These are phyloP conservation scores for Triplophysa tibetana DNA, from an alignment of 2,113 vertebrate species.

Conservation along the genomic window DNA sequence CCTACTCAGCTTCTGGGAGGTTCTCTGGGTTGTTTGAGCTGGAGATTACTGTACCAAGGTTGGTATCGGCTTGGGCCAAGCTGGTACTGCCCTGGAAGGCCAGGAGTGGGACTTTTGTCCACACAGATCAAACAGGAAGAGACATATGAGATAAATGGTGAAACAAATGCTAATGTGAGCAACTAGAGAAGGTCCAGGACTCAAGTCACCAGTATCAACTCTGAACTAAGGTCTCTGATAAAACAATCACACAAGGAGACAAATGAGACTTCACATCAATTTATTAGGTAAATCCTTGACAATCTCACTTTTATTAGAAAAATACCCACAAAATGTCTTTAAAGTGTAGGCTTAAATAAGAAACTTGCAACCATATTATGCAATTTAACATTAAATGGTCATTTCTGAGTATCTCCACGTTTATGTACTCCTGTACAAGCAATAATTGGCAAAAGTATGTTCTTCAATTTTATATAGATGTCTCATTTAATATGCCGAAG, in stretches of 20 bases:
- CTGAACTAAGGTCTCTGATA: background rate
- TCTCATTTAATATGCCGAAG: background rate
- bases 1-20: conserved; percentile 84
- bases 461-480: background rate
- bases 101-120: conserved; percentile 80
- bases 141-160: background rate
- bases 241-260: background rate
- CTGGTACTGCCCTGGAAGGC: conserved; percentile 83
- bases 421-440: background rate
- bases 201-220: background rate
- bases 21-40: conserved; percentile 82
- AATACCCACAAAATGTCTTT: conserved; percentile 29
- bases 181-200: background rate
- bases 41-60: conserved; percentile 86
- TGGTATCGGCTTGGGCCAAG: conserved; percentile 80
- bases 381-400: background rate
- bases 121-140: conserved; percentile 52
- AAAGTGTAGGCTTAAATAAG: conserved; percentile 18
- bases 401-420: background rate
- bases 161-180: background rate
- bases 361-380: background rate
- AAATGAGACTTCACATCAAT: background rate
- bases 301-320: conserved; percentile 36
- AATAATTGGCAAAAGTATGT: background rate
- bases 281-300: conserved; percentile 21